A percentile compares a stretch with the other conserved stretches of the same genome.
Conservation (phyloP, 92 coral and sea anemone genomes). For the Chrysogorgia sp. region DNA sequence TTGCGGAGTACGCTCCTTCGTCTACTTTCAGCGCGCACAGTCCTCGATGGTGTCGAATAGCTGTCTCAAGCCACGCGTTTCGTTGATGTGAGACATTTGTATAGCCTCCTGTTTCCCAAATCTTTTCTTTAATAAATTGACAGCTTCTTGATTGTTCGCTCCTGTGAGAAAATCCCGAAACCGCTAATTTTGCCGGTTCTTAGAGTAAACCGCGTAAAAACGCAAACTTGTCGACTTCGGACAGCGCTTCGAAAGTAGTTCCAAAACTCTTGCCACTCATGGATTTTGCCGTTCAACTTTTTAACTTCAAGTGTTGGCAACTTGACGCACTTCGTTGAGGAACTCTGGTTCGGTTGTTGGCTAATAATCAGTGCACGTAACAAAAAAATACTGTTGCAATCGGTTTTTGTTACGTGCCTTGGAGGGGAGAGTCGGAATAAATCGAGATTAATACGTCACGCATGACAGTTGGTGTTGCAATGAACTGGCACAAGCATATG, state of each 20-base stretch:
- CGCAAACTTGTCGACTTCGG: constrained; percentile 13
- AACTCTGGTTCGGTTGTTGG: too few relatives aligned
- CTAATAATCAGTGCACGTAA: too few relatives aligned
- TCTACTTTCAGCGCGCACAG: constrained; percentile 50
- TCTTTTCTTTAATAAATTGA: constrained; percentile 10
- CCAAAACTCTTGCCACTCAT: constrained; percentile 20
- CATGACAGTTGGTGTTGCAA: too few relatives aligned
- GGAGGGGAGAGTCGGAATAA: too few relatives aligned
- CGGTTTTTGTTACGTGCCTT: too few relatives aligned
- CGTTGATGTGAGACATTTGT: constrained; percentile 22
- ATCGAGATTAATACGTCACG: too few relatives aligned
- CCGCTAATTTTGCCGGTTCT: constrained; percentile 3
- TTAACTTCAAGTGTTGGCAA: background rate
- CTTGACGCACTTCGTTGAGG: background rate
- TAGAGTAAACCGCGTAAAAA: background rate
- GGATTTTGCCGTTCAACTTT: background rate
- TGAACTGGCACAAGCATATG: too few relatives aligned
- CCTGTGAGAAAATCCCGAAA: constrained; percentile 26
- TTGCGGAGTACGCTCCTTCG: constrained; percentile 42
- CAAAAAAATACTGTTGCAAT: too few relatives aligned
- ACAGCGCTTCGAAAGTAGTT: background rate
- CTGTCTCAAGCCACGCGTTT: constrained; percentile 26
- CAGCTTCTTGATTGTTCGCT: constrained; percentile 31
- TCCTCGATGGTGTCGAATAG: constrained; percentile 39
- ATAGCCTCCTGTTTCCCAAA: constrained; percentile 46